Evolutionary conservation across 2,888 invertebrate species (phyloP).

Genomic region (Xylota segnis): DNA sequence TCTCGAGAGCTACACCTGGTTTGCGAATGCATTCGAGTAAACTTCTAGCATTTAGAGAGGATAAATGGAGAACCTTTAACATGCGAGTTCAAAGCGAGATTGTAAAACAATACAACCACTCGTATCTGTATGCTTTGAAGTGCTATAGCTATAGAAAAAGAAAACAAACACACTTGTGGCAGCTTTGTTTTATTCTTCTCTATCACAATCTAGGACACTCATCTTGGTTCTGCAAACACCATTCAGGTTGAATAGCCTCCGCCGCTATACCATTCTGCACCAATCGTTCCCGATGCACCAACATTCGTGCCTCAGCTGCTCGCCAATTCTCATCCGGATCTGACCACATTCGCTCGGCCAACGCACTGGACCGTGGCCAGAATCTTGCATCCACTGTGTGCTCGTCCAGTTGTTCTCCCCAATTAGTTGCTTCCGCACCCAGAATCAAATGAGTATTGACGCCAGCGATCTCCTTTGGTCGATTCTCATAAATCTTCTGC

Average conservation of each 20-base stretch:
- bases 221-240: slow-evolving; percentile 92
- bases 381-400: slow-evolving; percentile 87
- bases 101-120: too few species aligned
- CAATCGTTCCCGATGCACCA: slow-evolving; percentile 87
- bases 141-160: too few species aligned
- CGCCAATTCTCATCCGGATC: slow-evolving; percentile 88
- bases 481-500: slow-evolving; percentile 92
- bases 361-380: slow-evolving; percentile 92
- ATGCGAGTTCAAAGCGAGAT: too few species aligned
- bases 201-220: slow-evolving; percentile 85
- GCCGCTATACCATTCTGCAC: slow-evolving; percentile 87
- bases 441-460: slow-evolving; percentile 84
- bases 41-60: too few species aligned
- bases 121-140: too few species aligned
- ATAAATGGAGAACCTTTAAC: too few species aligned
- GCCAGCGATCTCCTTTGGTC: slow-evolving; percentile 86
- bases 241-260: slow-evolving; percentile 91
- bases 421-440: slow-evolving; percentile 91
- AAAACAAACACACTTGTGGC: too few species aligned
- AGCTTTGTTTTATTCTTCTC: not conserved
- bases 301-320: slow-evolving; percentile 88
- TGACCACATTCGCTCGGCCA: slow-evolving; percentile 92
- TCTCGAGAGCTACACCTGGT: too few species aligned
- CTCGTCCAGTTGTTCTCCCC: slow-evolving; percentile 91
- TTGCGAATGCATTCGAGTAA: too few species aligned